phyloP scores from a whole-genome alignment of 2,888 invertebrate species.

The Cataglyphis rosenhaueri region DNA sequence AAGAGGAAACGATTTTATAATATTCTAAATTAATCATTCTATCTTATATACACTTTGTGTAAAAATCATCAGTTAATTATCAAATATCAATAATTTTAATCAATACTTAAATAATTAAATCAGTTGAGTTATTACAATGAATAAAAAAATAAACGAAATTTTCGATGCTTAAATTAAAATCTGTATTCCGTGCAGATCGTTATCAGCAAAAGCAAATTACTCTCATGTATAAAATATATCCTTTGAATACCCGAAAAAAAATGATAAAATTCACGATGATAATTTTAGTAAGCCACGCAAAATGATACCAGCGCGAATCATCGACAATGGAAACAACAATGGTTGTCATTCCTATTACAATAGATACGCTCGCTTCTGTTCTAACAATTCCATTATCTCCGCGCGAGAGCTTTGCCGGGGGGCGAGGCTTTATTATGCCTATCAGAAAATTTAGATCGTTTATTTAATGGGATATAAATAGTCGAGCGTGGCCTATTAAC shows the following conservation, averaged over 20 bases:
- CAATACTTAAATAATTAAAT: neutral
- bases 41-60: neutral
- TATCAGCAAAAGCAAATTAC: neutral
- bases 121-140: neutral
- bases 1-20: neutral
- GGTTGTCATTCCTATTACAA: conserved; percentile 53
- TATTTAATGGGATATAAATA: conserved; percentile 56
- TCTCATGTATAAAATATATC: conserved; percentile 3
- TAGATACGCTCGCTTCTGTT: conserved; percentile 54
- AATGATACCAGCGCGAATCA: conserved; percentile 41
- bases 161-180: neutral
- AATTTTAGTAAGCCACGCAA: conserved; percentile 44
- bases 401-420: conserved; percentile 45
- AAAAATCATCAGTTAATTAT: conserved; percentile 18
- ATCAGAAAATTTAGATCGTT: conserved; percentile 57
- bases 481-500: conserved; percentile 53
- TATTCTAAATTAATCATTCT: neutral
- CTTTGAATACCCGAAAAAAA: neutral
- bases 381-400: conserved; percentile 56
- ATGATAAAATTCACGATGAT: conserved; percentile 25
- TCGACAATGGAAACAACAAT: conserved; percentile 55
- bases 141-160: neutral
- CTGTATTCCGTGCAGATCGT: neutral
- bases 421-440: conserved; percentile 52
- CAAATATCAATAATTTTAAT: conserved; percentile 8